Percentiles rank a stretch among this genome's conserved stretches.
These are phyloP conservation scores for Pipistrellus pipistrellus DNA, from an alignment of 2,797 vertebrate genomes.

Conservation along the genomic window DNA sequence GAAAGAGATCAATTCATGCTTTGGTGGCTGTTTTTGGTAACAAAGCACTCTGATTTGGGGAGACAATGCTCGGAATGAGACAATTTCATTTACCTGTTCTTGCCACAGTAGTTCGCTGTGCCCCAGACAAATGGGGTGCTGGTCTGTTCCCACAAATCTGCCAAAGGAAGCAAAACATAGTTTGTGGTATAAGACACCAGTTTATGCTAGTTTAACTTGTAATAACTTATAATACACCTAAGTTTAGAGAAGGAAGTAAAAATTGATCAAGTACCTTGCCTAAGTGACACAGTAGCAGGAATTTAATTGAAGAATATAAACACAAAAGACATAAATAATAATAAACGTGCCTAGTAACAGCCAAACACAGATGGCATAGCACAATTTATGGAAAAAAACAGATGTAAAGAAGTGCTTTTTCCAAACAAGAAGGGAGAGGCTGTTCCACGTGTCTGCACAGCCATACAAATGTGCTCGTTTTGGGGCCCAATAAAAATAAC, in stretches of 20 bases:
- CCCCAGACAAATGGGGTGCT: conserved; percentile 85
- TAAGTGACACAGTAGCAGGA: conserved; percentile 70
- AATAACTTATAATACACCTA: conserved; percentile 47
- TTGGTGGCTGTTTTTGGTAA: conserved; percentile 8
- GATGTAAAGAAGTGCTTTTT: conserved; percentile 75
- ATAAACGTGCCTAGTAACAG: conserved; percentile 74
- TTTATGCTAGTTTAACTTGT: conserved; percentile 45
- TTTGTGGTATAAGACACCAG: conserved; percentile 57
- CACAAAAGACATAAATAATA: conserved; percentile 75
- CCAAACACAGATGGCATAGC: conserved; percentile 75
- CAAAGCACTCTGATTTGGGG: neutral
- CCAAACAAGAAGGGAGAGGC: conserved; percentile 64
- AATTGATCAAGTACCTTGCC: conserved; percentile 66
- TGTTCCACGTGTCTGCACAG: conserved; percentile 65
- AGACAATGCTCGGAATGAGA: conserved; percentile 21
- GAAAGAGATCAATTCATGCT: conserved; percentile 7
- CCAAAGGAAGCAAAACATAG: conserved; percentile 74
- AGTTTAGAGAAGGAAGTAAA: conserved; percentile 74
- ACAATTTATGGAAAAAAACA: conserved; percentile 77
- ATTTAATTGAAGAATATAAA: conserved; percentile 81
- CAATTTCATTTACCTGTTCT: conserved; percentile 81
- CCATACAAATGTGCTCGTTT: conserved; percentile 72
- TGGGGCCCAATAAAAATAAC: conserved; percentile 72
- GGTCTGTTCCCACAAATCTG: conserved; percentile 83
- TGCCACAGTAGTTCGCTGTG: conserved; percentile 68